Conservation (phyloP, 2,888 invertebrate genomes). For the Himalopsyche tibetana region DNA sequence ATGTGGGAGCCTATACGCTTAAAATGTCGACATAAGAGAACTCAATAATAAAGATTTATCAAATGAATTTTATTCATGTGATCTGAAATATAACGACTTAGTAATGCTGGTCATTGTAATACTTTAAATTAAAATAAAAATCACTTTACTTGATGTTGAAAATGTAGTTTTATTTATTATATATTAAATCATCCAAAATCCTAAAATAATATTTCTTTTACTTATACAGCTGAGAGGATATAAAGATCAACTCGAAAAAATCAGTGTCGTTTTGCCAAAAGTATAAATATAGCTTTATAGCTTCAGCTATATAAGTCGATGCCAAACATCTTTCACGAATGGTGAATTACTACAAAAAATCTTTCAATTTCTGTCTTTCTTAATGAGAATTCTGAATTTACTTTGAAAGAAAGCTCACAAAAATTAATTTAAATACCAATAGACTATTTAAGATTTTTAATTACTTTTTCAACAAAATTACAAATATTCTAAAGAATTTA, state of each 20-base stretch:
- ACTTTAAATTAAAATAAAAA: slow-evolving; percentile 54
- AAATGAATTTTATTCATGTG: slow-evolving; percentile 14
- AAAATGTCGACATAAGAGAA: slow-evolving; percentile 61
- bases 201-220: too few species aligned
- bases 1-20: slow-evolving; percentile 66
- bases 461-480: too few species aligned
- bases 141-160: slow-evolving; percentile 56
- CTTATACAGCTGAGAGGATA: neutral
- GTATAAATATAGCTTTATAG: neutral
- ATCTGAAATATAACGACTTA: slow-evolving; percentile 45
- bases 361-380: too few species aligned
- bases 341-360: too few species aligned
- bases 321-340: neutral
- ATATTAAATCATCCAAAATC: neutral
- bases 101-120: slow-evolving; percentile 60
- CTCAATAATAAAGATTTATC: slow-evolving; percentile 46
- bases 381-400: too few species aligned
- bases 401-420: too few species aligned
- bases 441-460: too few species aligned
- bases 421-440: too few species aligned
- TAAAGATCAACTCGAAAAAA: neutral
- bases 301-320: neutral
- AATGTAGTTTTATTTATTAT: neutral
- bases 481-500: too few species aligned
- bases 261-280: neutral